These are phyloP conservation scores for Sparus aurata DNA, from an alignment of 2,797 vertebrate genomes.

Conservation along the genomic window DNA sequence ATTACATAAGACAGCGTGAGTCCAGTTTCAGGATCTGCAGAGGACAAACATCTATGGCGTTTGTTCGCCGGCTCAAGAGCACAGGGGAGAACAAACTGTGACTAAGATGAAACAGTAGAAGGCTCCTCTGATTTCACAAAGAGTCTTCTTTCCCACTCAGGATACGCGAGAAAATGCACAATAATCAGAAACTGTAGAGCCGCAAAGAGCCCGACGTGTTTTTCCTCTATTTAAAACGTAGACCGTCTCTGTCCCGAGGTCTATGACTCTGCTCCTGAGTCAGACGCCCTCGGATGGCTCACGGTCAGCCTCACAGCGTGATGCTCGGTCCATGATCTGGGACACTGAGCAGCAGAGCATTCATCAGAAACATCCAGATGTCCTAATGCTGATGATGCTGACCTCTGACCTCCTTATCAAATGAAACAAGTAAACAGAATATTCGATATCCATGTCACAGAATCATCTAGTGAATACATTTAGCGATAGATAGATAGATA, in stretches of 20 bases:
- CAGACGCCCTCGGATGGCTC: constrained; percentile 15
- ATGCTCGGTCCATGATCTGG: neutral
- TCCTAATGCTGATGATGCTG: constrained; percentile 4
- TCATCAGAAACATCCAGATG: constrained; percentile 12
- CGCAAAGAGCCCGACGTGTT: constrained; percentile 9
- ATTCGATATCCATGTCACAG: neutral
- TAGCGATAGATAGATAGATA: neutral
- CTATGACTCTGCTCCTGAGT: constrained; percentile 35
- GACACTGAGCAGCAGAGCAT: neutral
- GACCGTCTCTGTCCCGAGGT: neutral
- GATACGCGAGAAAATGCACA: constrained; percentile 28
- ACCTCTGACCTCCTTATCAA: constrained; percentile 36
- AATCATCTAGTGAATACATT: neutral
- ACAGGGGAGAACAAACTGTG: constrained; percentile 44
- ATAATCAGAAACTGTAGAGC: constrained; percentile 46
- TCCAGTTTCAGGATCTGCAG: neutral
- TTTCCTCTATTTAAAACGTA: constrained; percentile 26
- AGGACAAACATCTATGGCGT: constrained; percentile 23
- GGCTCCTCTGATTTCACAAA: constrained; percentile 55
- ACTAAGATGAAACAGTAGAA: constrained; percentile 54
- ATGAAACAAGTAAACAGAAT: neutral
- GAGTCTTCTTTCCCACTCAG: constrained; percentile 26
- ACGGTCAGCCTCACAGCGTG: neutral
- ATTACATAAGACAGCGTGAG: neutral
- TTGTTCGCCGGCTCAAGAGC: neutral